These are phyloP conservation scores for Poecile atricapillus DNA, from an alignment of 2,113 vertebrate species.

Conservation along the genomic window DNA sequence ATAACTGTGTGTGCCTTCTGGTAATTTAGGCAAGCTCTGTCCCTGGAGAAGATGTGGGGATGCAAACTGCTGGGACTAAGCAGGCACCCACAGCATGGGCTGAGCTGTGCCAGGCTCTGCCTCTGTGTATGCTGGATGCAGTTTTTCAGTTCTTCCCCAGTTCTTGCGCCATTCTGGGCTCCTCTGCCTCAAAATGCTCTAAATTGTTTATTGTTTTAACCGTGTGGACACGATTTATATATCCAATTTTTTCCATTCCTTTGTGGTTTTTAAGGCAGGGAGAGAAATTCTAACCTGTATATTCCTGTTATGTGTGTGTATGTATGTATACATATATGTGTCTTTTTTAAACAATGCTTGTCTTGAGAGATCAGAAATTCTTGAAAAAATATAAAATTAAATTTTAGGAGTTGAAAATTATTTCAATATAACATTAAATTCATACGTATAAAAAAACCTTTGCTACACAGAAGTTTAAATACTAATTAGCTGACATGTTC, in stretches of 20 bases:
- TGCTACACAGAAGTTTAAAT: not conserved
- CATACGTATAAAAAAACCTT: not conserved
- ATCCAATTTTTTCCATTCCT: not conserved
- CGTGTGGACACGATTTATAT: rapidly evolving
- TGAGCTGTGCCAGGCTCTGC: not conserved
- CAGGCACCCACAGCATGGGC: rapidly evolving
- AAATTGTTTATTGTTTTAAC: not conserved
- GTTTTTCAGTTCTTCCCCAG: not conserved
- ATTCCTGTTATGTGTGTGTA: not conserved
- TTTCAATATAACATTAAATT: not conserved
- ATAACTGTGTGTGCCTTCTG: not conserved
- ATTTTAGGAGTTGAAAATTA: not conserved
- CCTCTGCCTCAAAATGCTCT: not conserved
- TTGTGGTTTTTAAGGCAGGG: not conserved
- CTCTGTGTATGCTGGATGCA: rapidly evolving
- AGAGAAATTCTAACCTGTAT: not conserved
- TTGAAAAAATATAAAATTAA: not conserved
- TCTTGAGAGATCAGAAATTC: not conserved
- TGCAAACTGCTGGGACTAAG: not conserved
- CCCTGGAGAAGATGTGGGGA: not conserved
- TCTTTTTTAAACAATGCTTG: not conserved
- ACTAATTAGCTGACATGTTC: not conserved
- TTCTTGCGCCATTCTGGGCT: not conserved
- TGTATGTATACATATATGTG: not conserved
- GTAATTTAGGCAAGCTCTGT: not conserved